These are phyloP conservation scores for Chorisops tibialis DNA, from an alignment of 2,888 invertebrate species.

Conservation along the genomic window DNA sequence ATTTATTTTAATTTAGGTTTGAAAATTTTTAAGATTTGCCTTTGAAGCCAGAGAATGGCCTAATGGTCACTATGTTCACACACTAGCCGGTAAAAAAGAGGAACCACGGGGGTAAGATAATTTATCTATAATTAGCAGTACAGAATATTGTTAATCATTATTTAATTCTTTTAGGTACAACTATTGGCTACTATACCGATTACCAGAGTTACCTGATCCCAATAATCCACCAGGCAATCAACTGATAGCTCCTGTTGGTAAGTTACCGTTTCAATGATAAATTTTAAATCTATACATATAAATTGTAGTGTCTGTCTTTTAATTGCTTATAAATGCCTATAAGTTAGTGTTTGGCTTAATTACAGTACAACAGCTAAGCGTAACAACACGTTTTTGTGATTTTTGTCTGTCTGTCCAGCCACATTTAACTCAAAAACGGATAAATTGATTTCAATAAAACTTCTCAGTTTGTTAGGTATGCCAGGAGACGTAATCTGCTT, in stretches of 20 bases:
- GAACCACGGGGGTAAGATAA: constrained; percentile 49
- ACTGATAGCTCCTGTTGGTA: constrained; percentile 83
- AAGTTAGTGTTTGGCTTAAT: too few species aligned
- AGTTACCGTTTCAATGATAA: too few species aligned
- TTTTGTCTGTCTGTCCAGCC: too few species aligned
- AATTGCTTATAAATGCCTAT: too few species aligned
- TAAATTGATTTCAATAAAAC: neutral
- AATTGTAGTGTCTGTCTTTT: too few species aligned
- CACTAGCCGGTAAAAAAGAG: constrained; percentile 59
- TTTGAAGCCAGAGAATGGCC: constrained; percentile 87
- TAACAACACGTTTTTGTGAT: too few species aligned
- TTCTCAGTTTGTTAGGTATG: neutral
- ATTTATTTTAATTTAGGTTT: neutral
- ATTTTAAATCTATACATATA: too few species aligned
- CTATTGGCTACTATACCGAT: constrained; percentile 83
- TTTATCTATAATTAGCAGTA: neutral
- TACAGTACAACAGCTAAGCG: too few species aligned
- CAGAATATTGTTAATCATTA: neutral
- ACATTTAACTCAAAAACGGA: too few species aligned
- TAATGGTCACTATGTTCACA: constrained; percentile 88
- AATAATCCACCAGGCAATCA: constrained; percentile 80
- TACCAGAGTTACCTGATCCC: constrained; percentile 77
- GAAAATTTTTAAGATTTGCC: constrained; percentile 56
- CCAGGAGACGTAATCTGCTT: too few species aligned
- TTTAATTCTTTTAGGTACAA: constrained; percentile 61